Percentiles rank a stretch among this genome's conserved stretches.
Evolutionary conservation across 2,113 vertebrate species (phyloP).

Genomic region (Uropsilus gracilis): DNA sequence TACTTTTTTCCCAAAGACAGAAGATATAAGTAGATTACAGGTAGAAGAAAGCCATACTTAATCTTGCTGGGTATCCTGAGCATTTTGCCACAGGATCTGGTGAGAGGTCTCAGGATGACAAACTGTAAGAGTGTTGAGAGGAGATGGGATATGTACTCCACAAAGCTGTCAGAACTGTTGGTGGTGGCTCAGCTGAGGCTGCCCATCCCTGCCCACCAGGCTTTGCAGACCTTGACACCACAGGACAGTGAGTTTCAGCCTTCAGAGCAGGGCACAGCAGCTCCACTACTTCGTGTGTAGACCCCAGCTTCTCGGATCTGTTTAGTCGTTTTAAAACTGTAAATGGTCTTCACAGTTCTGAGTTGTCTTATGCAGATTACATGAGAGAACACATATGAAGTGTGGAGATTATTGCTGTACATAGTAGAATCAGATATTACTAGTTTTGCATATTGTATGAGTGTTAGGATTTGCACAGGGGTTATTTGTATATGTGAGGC

Average conservation of each 20-base stretch:
- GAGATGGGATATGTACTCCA: background rate
- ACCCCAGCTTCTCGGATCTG: background rate
- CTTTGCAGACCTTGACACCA: background rate
- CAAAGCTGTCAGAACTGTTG: background rate
- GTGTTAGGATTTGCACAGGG: background rate
- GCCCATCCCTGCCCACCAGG: too few species aligned
- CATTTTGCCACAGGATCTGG: background rate
- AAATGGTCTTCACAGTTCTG: background rate
- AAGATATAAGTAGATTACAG: background rate
- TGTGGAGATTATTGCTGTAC: background rate
- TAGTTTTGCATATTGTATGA: background rate
- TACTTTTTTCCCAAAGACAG: background rate
- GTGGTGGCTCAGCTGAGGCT: background rate
- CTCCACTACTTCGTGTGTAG: background rate
- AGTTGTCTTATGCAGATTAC: background rate
- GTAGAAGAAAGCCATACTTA: constrained; percentile 3
- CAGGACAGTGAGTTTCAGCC: background rate
- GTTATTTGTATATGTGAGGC: background rate
- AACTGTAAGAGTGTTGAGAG: background rate
- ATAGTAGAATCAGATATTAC: background rate
- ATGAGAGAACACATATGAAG: background rate
- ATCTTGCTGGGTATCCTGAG: background rate
- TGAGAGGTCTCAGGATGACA: background rate
- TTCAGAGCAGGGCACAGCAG: background rate
- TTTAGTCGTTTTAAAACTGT: background rate